Evolutionary conservation across 2,888 invertebrate species (phyloP).

Genomic region (Deroplatys truncata): DNA sequence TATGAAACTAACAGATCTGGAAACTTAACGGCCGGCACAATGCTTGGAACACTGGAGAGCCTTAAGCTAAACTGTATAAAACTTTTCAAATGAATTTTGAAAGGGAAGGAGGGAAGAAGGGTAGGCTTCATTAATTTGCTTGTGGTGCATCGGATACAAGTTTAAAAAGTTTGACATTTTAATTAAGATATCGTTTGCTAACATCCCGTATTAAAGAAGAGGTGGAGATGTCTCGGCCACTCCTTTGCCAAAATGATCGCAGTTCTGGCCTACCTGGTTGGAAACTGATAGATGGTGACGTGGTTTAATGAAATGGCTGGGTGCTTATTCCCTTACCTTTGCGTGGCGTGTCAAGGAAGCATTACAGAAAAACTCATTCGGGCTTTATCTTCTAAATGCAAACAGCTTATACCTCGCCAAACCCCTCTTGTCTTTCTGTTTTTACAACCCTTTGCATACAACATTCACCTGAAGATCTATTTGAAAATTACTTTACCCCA

Average conservation of each 20-base stretch:
- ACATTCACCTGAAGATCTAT: not conserved
- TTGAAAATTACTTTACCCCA: not conserved
- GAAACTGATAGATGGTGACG: slow-evolving; percentile 1
- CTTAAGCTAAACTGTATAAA: not conserved
- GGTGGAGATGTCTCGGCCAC: not conserved
- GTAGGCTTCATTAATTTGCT: not conserved
- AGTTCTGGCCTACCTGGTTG: not conserved
- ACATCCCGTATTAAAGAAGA: not conserved
- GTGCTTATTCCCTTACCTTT: not conserved
- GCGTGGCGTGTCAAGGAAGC: not conserved
- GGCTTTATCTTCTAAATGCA: too few species aligned
- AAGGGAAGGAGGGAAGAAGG: not conserved
- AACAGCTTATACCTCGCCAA: not conserved
- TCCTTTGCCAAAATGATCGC: not conserved
- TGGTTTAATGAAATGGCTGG: not conserved
- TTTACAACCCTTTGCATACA: not conserved
- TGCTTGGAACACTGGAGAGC: not conserved
- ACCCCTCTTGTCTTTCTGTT: not conserved
- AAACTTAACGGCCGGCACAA: not conserved
- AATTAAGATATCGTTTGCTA: not conserved
- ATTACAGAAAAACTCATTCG: not conserved
- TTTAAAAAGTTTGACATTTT: slow-evolving; percentile 10
- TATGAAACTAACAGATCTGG: not conserved
- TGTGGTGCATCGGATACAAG: not conserved
- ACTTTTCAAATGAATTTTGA: not conserved